Evolutionary conservation across 1,140 invertebrate genomes (phyloP), one percentile per base, ranked within the genome.

Genomic region (Lerema accius): DNA sequence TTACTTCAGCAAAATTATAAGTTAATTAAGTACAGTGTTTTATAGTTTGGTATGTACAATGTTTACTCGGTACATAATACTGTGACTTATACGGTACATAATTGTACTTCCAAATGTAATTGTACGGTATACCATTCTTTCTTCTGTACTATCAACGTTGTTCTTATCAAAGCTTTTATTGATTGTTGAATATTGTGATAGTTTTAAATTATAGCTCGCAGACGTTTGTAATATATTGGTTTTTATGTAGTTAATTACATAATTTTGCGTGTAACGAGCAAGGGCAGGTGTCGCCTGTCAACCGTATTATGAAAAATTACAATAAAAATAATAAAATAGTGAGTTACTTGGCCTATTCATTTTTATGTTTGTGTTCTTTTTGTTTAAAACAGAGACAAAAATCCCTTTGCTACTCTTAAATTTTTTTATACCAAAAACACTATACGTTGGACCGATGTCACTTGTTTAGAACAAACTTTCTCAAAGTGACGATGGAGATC

Each of bases 271-370:
- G 68, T 67, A 68, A 78, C 63, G 83, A 80, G 78, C 78, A 78
- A 64, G 51, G 60, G 69, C 60, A 55, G 56, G 50, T 61, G 71
- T 73, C 62, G 76, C 63, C 69, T 59, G 76, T 76, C 76, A 78
- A 80, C 76, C 79, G 77, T 86, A 86, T 86, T 86, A 87, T 86
- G 85, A 82, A 84, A 90, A 87, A 88, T 86, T 87, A 90, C 85
- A 90, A 88, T 90, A 90, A 90, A 89, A 90, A 84, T 87, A 69
- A 84, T 87, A 89, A 87, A 88, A 90, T 88, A 90, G 87, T 80
- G 73, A 86, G 66, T 76, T 71, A 76, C 62, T 40, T 48, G 73
- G 67, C 75, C 55, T 67, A 78, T 83, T 78, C 58, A 71, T 83
- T 77, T 67, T 13, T 32, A 51, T 49, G 6, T 39, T 10, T 19